Evolutionary conservation across 1,140 invertebrate genomes (phyloP), one percentile per base, ranked within the genome.

Genomic region (Drosophila arawakana): DNA sequence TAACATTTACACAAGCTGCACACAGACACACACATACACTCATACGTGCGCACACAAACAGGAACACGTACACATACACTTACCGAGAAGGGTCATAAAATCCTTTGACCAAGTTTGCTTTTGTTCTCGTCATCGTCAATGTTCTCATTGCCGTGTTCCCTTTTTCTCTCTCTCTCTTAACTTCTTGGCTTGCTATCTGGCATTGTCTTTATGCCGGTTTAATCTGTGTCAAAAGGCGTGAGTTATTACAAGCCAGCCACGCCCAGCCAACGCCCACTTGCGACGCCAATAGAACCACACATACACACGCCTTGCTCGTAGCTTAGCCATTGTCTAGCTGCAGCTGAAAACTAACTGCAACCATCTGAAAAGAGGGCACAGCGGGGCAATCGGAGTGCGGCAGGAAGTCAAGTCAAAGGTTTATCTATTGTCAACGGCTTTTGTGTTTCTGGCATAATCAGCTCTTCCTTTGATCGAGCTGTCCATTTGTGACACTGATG

Each of bases 171-270:
- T 41, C 37, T 25, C 70, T 50, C 37, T 13, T 44, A 55, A 11
- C 67, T 43, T 54, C 44, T 57, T 18, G 10, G 39, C 43, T 25
- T 39, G 6, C 50, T 66, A 39, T 52, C 69, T 70, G 69, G 52
- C 74, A 73, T 68, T 76, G 70, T 79, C 74, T 76, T 73, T 71
- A 89, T 88, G 84, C 84, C 78, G 84, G 80, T 77, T 88, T 88
- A 89, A 89, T 89, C 84, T 89, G 84, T 84, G 84, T 89, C 84
- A 84, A 89, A 89, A 89, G 84, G 85, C 84, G 80, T 89, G 85
- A 88, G 84, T 89, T 89, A 89, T 89, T 89, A 89, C 84, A 89
- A 89, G 78, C 81, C 74, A 65, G 52, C 73, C 80, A 76, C 76
- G 83, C 83, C 82, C 76, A 65, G 43, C 43, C 54, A 49, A 37